Conservation (phyloP, 2,797 vertebrate genomes). For the Pampus argenteus region DNA sequence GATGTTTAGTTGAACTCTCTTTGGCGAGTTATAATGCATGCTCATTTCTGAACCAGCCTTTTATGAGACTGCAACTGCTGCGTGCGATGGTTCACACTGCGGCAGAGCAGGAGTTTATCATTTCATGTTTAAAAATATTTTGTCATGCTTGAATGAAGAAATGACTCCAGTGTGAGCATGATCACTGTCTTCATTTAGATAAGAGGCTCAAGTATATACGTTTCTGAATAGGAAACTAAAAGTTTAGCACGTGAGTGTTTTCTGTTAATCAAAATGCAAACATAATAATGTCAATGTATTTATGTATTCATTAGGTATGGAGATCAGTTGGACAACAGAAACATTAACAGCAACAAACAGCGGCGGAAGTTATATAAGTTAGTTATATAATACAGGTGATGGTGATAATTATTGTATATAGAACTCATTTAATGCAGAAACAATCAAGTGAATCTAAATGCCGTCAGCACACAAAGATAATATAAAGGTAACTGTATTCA, state of each 20-base stretch:
- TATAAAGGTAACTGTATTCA: neutral
- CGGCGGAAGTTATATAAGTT: too few relatives aligned
- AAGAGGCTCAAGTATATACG: slow-evolving; percentile 42
- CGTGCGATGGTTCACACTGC: slow-evolving; percentile 27
- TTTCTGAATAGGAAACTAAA: slow-evolving; percentile 28
- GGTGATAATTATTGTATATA: too few relatives aligned
- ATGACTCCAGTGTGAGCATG: slow-evolving; percentile 53
- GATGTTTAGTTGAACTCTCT: slow-evolving; percentile 29
- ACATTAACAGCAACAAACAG: neutral
- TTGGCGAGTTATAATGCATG: slow-evolving; percentile 47
- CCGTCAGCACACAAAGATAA: neutral
- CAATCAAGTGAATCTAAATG: neutral
- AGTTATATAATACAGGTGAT: neutral
- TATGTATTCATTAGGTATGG: slow-evolving; percentile 1
- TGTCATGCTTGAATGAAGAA: slow-evolving; percentile 59
- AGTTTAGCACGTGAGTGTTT: slow-evolving; percentile 14
- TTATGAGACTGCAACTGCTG: slow-evolving; percentile 53
- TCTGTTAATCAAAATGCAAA: neutral
- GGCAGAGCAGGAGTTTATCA: slow-evolving; percentile 42
- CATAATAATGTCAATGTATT: neutral
- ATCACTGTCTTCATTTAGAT: slow-evolving; percentile 61
- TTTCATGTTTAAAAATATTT: slow-evolving; percentile 60
- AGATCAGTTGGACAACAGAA: neutral
- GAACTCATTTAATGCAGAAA: neutral
- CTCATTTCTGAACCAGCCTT: slow-evolving; percentile 49